A percentile compares a stretch with the other conserved stretches of the same genome.
Evolutionary conservation across 1,140 invertebrate genomes (phyloP).

Genomic region (Anoplolepis gracilipes): DNA sequence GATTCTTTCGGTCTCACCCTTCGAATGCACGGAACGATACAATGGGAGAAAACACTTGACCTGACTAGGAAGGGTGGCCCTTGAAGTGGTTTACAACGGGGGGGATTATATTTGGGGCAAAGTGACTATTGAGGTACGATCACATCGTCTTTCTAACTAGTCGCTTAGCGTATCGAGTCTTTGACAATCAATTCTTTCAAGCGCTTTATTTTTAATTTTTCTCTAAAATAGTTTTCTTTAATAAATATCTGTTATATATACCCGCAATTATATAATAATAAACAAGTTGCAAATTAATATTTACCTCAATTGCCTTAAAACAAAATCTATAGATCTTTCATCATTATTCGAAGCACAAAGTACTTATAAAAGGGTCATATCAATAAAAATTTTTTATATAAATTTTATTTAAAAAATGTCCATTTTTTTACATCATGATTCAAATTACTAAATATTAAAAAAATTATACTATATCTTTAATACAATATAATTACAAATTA

Average conservation of each 20-base stretch:
- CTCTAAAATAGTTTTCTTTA: neutral
- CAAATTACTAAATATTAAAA: neutral
- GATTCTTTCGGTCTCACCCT: constrained; percentile 70
- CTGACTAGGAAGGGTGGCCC: constrained; percentile 42
- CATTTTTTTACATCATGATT: constrained; percentile 15
- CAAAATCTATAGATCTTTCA: constrained; percentile 2
- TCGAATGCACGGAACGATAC: constrained; percentile 32
- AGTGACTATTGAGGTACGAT: constrained; percentile 70
- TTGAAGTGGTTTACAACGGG: constrained; percentile 67
- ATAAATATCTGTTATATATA: neutral
- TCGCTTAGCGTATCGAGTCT: constrained; percentile 46
- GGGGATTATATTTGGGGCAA: constrained; percentile 67
- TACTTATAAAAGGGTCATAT: neutral
- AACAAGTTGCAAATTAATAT: neutral
- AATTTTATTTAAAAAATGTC: neutral
- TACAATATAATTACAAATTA: constrained; percentile 1
- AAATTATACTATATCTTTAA: neutral
- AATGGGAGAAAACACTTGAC: constrained; percentile 74
- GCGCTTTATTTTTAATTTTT: neutral
- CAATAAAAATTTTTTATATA: constrained; percentile 16
- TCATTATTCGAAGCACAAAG: neutral
- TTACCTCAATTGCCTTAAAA: neutral
- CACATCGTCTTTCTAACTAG: constrained; percentile 66
- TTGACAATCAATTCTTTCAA: constrained; percentile 38
- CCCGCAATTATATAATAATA: neutral